Conservation (phyloP, 2,797 vertebrate genomes). For the Neostethus bicornis region DNA sequence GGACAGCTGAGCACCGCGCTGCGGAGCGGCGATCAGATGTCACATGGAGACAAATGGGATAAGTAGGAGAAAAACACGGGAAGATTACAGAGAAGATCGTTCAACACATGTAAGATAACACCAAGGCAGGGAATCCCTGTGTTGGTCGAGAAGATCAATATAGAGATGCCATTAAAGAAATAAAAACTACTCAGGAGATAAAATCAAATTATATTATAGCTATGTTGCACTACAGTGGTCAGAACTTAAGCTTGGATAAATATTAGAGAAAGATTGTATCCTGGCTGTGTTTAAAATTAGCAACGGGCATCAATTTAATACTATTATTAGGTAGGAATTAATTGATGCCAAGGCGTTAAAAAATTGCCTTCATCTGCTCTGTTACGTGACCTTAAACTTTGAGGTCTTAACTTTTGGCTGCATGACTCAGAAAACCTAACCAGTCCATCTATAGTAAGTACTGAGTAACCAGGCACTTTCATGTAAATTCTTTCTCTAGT, state of each 20-base stretch:
- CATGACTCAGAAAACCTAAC: too few species aligned
- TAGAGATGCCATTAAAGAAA: neutral
- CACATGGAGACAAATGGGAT: slow-evolving; percentile 67
- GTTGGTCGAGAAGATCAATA: neutral
- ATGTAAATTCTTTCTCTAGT: too few species aligned
- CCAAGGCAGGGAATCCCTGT: neutral
- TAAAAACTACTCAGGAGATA: slow-evolving; percentile 43
- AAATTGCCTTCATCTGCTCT: too few species aligned
- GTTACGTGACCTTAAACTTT: too few species aligned
- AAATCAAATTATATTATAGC: slow-evolving; percentile 61
- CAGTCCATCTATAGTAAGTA: too few species aligned
- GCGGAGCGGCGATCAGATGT: slow-evolving; percentile 63
- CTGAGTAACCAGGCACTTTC: too few species aligned
- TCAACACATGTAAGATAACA: slow-evolving; percentile 5
- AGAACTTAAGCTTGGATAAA: slow-evolving; percentile 43
- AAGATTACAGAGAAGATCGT: slow-evolving; percentile 22
- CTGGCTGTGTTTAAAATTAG: too few species aligned
- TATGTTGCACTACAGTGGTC: slow-evolving; percentile 54
- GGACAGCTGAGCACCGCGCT: slow-evolving; percentile 63
- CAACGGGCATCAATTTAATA: too few species aligned
- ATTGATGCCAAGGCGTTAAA: too few species aligned
- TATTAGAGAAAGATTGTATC: too few species aligned
- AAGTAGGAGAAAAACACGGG: slow-evolving; percentile 41
- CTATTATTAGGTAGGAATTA: too few species aligned
- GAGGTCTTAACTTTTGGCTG: too few species aligned